A percentile compares a stretch with the other conserved stretches of the same genome.
Conservation (phyloP, 2,888 invertebrate genomes). For the Ernsta delagoae region DNA sequence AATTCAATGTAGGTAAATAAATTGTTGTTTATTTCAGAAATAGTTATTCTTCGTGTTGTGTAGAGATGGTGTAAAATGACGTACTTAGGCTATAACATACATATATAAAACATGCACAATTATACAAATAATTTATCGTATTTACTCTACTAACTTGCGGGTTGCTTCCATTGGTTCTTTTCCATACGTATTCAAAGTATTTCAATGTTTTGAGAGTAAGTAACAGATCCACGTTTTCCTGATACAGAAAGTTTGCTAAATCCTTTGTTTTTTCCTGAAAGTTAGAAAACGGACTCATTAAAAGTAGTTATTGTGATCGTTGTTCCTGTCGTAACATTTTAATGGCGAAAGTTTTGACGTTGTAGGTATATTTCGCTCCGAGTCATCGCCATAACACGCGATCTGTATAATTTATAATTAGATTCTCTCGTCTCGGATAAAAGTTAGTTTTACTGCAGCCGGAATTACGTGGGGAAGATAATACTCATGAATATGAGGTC, state of each 20-base stretch:
- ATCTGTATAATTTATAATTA: slow-evolving; percentile 35
- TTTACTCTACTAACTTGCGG: slow-evolving; percentile 65
- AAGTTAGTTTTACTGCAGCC: slow-evolving; percentile 27
- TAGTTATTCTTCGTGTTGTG: no score
- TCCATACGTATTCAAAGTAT: slow-evolving; percentile 83
- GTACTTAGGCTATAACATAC: no score
- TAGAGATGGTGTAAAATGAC: no score
- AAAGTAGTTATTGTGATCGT: slow-evolving; percentile 63
- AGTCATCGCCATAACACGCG: slow-evolving; percentile 23
- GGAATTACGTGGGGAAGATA: slow-evolving; percentile 15
- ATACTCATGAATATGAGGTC: slow-evolving; percentile 20
- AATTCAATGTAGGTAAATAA: no score
- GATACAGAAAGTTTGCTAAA: slow-evolving; percentile 74
- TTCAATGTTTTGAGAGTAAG: slow-evolving; percentile 72
- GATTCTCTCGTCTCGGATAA: slow-evolving; percentile 20
- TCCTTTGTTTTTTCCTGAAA: slow-evolving; percentile 75
- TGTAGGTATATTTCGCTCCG: slow-evolving; percentile 24
- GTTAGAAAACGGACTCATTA: slow-evolving; percentile 58
- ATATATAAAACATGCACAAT: no score
- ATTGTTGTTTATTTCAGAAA: no score
- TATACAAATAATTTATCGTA: no score
- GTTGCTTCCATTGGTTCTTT: slow-evolving; percentile 78
- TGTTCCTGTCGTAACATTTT: slow-evolving; percentile 59
- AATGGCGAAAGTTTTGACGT: slow-evolving; percentile 61
- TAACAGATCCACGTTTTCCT: slow-evolving; percentile 71